Percentiles rank a stretch among this genome's conserved stretches.
Conservation (phyloP, 2,797 vertebrate genomes). For the Loriculus beryllinus region DNA sequence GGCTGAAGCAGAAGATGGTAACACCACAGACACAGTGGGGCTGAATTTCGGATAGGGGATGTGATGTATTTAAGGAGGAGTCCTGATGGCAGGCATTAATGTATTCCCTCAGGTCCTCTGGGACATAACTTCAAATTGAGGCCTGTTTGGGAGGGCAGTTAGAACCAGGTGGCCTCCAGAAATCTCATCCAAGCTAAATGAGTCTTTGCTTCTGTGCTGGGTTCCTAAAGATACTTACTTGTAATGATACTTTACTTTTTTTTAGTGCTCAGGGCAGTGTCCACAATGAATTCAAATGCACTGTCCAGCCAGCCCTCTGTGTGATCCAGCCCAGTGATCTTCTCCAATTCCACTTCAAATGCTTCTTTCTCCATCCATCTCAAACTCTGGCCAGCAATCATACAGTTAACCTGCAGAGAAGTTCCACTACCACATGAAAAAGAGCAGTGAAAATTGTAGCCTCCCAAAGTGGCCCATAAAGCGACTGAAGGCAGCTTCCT, state of each 20-base stretch:
- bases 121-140: background rate
- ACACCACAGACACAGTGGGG: accelerated
- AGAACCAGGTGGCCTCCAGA: background rate
- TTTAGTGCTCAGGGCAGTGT: background rate
- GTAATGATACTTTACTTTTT: background rate
- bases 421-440: background rate
- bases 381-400: background rate
- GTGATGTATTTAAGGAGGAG: background rate
- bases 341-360: background rate
- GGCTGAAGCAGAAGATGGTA: background rate
- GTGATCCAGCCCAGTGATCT: background rate
- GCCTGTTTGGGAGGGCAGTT: background rate
- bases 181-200: background rate
- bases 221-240: background rate
- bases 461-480: background rate
- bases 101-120: background rate
- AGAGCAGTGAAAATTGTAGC: background rate
- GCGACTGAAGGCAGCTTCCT: background rate
- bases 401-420: background rate
- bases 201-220: background rate
- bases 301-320: background rate
- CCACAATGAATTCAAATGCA: background rate
- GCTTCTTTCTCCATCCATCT: background rate
- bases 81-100: background rate
- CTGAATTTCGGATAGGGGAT: background rate